Evolutionary conservation across 53 echinoderm and acorn worm species (phyloP), one percentile per base, ranked within the genome.

Genomic region (Mesocentrotus franciscanus): DNA sequence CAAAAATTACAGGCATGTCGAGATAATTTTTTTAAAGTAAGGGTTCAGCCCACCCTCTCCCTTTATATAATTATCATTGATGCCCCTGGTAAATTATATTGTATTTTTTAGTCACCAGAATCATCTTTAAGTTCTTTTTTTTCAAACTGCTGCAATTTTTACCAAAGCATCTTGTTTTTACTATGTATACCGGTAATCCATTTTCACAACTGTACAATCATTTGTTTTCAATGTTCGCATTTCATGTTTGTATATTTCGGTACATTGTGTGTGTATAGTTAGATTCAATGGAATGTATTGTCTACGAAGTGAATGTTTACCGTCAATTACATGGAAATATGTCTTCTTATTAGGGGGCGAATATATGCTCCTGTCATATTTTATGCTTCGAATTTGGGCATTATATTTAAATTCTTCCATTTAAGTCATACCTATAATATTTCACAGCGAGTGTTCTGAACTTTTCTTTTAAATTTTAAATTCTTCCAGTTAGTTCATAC

Each of bases 221-320:
- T 81, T 36, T 81, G 18, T 39, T 5, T 36, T 29, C 12, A 27
- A 30, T 12, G 11, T 74, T 74, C 32, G 1, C 11, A 18, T 81
- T 81, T 81, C 36, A 42, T 81, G 36, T 81, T 81, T 81, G 81
- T 81, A 81, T 81, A 81, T 81, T 81, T 81, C 22, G 39, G 81
- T 81, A 36, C 42, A 18, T 39, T 81, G 9, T 81, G 15, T 64
- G 64, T 81, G 42, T 81, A 81, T 36, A 39, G 36, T 12, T 81
- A 42, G 20, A 81, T 39, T 42, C 42, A 81, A 33, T 39, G 35
- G 42, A 81, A 42, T 39, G 20, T 42, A 18, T 76, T 29, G 33
- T 81, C 32, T 30, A 8, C 42, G 36, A 64, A 64, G 20, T 64
- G 14, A 81, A 42, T 42, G 18, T 81, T 32, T n/a, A 76, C 76